phyloP scores from a whole-genome alignment of 2,113 vertebrate genomes.

The Calidris pygmaea region DNA sequence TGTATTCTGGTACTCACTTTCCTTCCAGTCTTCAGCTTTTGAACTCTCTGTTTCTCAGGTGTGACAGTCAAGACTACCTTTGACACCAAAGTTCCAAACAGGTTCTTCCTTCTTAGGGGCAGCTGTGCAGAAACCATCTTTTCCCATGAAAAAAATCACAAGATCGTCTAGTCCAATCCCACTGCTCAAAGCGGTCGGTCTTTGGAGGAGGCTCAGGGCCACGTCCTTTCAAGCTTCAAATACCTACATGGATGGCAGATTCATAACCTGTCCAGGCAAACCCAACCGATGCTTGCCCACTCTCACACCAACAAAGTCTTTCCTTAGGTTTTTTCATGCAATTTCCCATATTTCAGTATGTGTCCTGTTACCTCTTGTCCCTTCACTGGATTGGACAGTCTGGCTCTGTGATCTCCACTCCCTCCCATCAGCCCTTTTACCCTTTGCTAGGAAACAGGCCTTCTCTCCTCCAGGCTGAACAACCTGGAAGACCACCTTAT shows the following conservation, averaged over 20 bases:
- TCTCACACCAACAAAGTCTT: background rate
- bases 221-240: background rate
- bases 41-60: background rate
- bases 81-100: background rate
- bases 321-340: background rate
- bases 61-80: background rate
- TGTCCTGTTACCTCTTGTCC: no score
- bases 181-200: background rate
- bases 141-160: background rate
- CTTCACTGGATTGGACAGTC: no score
- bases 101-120: background rate
- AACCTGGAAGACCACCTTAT: no score
- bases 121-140: background rate
- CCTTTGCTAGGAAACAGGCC: no score
- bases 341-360: background rate
- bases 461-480: no score
- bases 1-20: background rate
- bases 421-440: no score
- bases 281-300: background rate
- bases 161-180: background rate
- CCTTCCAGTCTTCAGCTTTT: background rate
- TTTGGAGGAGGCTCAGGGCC: background rate
- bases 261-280: background rate
- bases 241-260: background rate
- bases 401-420: no score